phyloP scores from a whole-genome alignment of 92 coral and sea anemone species.

The Paragorgia papillata region DNA sequence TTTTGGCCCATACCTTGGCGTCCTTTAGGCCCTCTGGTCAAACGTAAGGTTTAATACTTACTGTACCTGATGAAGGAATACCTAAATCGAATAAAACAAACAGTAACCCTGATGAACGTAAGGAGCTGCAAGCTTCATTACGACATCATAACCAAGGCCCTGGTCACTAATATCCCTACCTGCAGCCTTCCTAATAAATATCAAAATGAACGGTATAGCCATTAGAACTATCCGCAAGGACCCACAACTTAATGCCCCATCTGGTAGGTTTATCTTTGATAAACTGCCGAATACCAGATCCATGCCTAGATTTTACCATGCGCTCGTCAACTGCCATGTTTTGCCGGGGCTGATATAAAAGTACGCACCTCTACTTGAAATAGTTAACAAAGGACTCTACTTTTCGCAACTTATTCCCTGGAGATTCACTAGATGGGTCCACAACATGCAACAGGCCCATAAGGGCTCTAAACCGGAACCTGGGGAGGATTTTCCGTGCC shows the following conservation, averaged over 20 bases:
- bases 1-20: conserved; percentile 66
- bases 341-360: conserved; percentile 66
- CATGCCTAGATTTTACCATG: conserved; percentile 65
- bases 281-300: conserved; percentile 65
- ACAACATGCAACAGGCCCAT: conserved; percentile 70
- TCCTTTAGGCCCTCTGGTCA: conserved; percentile 55
- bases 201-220: conserved; percentile 69
- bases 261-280: conserved; percentile 55
- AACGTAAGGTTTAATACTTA: conserved; percentile 39
- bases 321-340: conserved; percentile 66
- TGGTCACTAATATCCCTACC: conserved; percentile 41
- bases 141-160: conserved; percentile 75
- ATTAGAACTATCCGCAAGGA: conserved; percentile 57
- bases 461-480: conserved; percentile 51
- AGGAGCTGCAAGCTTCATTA: conserved; percentile 54
- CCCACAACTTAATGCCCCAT: conserved; percentile 59
- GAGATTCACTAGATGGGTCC: conserved; percentile 56
- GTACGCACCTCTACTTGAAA: conserved; percentile 57
- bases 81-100: conserved; percentile 56
- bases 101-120: conserved; percentile 64
- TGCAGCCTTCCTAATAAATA: conserved; percentile 61
- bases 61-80: conserved; percentile 60
- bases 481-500: conserved; percentile 61
- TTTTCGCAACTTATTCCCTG: conserved; percentile 62
- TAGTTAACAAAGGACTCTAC: conserved; percentile 49